Conservation (phyloP, 2,797 vertebrate genomes). For the Lycodopsis pacificus region DNA sequence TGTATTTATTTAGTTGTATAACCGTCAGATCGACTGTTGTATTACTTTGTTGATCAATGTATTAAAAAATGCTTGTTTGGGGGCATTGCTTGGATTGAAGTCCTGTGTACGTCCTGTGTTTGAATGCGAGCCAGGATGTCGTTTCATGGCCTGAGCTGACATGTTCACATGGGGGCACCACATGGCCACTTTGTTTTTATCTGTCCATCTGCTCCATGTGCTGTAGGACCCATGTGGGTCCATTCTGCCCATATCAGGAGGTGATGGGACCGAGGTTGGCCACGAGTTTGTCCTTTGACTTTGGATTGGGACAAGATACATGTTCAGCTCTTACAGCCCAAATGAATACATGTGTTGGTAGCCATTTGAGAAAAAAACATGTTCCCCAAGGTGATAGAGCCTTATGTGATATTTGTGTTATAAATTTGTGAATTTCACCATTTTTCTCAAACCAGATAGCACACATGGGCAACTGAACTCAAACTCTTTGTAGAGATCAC, state of each 20-base stretch:
- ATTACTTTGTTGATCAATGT: background rate
- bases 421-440: background rate
- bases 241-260: slow-evolving; percentile 12
- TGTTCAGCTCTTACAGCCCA: background rate
- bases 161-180: background rate
- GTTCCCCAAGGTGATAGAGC: background rate
- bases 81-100: background rate
- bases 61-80: background rate
- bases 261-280: background rate
- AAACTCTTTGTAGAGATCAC: background rate
- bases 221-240: slow-evolving; percentile 17
- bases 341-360: background rate
- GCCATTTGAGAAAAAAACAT: slow-evolving; percentile 4
- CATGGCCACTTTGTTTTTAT: slow-evolving; percentile 4
- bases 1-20: background rate
- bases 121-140: slow-evolving; percentile 2
- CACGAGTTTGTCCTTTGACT: slow-evolving; percentile 7
- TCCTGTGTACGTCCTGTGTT: background rate
- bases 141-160: slow-evolving; percentile 9
- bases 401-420: background rate
- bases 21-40: background rate
- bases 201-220: slow-evolving; percentile 33
- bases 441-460: background rate
- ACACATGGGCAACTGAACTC: background rate
- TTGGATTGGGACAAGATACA: slow-evolving; percentile 4